Evolutionary conservation across 2,888 invertebrate genomes (phyloP).

Genomic region (Drosophila lutescens): DNA sequence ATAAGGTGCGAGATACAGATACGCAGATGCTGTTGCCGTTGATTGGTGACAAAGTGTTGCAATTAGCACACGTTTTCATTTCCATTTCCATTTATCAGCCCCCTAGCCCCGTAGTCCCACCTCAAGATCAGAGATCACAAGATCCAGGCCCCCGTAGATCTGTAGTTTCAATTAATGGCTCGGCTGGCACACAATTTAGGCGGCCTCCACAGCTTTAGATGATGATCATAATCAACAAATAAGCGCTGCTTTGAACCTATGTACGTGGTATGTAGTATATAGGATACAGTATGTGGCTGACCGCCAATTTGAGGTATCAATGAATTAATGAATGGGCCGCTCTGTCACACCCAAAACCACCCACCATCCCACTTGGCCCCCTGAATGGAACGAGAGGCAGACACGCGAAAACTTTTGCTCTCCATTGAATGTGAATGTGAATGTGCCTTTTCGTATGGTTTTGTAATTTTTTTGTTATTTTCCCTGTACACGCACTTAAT

Average conservation of each 20-base stretch:
- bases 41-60: constrained; percentile 69
- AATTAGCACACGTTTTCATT: constrained; percentile 66
- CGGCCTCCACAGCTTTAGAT: constrained; percentile 33
- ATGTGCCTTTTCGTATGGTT: neutral
- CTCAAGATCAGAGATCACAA: constrained; percentile 49
- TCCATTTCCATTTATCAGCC: constrained; percentile 1
- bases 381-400: constrained; percentile 24
- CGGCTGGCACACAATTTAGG: constrained; percentile 24
- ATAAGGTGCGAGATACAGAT: constrained; percentile 29
- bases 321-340: constrained; percentile 56
- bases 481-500: constrained; percentile 35
- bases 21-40: constrained; percentile 36
- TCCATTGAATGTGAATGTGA: constrained; percentile 21
- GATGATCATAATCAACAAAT: constrained; percentile 45
- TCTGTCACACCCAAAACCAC: constrained; percentile 40
- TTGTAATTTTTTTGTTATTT: constrained; percentile 4
- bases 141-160: constrained; percentile 32
- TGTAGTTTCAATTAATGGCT: constrained; percentile 50
- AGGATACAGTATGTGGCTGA: constrained; percentile 34
- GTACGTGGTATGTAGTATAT: too few relatives aligned
- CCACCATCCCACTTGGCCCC: constrained; percentile 9
- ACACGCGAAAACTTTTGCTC: constrained; percentile 61
- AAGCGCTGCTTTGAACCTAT: constrained; percentile 10
- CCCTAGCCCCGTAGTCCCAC: neutral
- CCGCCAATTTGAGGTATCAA: constrained; percentile 67